phyloP scores from a whole-genome alignment of 2,113 vertebrate species.

The Embiotoca jacksoni region DNA sequence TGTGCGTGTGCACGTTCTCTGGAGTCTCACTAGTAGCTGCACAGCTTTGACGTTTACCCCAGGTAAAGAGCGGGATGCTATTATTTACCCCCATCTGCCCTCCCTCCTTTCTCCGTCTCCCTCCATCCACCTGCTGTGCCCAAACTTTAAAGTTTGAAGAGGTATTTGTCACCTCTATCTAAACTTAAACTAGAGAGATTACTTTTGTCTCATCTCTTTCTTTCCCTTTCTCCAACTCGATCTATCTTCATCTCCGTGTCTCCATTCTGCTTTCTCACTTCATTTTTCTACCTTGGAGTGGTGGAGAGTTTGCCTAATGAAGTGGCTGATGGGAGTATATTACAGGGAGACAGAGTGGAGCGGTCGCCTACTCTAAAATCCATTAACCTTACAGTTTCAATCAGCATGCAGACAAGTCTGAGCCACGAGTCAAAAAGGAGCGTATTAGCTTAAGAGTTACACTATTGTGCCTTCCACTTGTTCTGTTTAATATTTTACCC shows the following conservation, averaged over 20 bases:
- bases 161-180: constrained; percentile 54
- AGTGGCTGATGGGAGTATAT: constrained; percentile 82
- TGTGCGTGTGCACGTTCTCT: constrained; percentile 65
- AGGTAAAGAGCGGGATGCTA: constrained; percentile 65
- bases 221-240: constrained; percentile 50
- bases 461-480: constrained; percentile 32
- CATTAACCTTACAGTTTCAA: constrained; percentile 82
- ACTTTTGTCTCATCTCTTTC: constrained; percentile 40
- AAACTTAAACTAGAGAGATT: constrained; percentile 50
- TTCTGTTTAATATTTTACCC: constrained; percentile 43
- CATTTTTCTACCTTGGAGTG: constrained; percentile 70
- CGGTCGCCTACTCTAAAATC: constrained; percentile 80
- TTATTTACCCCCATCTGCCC: constrained; percentile 41
- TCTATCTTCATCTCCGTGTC: constrained; percentile 59
- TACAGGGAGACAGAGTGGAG: constrained; percentile 78
- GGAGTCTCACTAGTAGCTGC: constrained; percentile 69
- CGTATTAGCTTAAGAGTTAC: constrained; percentile 51
- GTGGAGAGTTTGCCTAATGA: constrained; percentile 79
- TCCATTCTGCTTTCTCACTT: constrained; percentile 68
- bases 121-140: constrained; percentile 10
- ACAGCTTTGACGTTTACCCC: constrained; percentile 82
- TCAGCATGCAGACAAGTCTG: constrained; percentile 70
- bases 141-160: constrained; percentile 29
- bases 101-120: not conserved
- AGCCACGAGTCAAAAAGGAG: constrained; percentile 64